phyloP scores from a whole-genome alignment of 2,797 vertebrate genomes.

The Euthynnus affinis region DNA sequence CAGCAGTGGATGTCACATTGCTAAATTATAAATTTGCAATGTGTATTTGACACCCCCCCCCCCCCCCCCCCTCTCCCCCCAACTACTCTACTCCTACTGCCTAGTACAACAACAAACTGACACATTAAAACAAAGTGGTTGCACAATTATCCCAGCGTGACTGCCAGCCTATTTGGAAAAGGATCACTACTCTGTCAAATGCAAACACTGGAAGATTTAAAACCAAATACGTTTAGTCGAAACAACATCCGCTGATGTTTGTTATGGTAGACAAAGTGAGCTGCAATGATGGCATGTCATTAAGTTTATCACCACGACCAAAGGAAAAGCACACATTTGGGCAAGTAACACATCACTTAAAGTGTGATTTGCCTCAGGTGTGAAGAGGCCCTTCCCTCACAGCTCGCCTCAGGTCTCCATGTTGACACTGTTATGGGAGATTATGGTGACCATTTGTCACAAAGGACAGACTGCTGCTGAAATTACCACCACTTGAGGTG shows the following conservation, averaged over 20 bases:
- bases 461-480: slow-evolving; percentile 64
- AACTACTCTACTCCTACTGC: neutral
- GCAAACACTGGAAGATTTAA: slow-evolving; percentile 56
- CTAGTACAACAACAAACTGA: slow-evolving; percentile 65
- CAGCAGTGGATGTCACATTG: slow-evolving; percentile 47
- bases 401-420: slow-evolving; percentile 46
- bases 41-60: slow-evolving; percentile 44
- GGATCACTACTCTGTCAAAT: slow-evolving; percentile 60
- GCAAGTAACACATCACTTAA: slow-evolving; percentile 58
- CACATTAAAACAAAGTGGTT: slow-evolving; percentile 66
- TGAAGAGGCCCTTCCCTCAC: slow-evolving; percentile 63
- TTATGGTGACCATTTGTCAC: slow-evolving; percentile 81
- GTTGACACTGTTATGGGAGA: slow-evolving; percentile 65
- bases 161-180: slow-evolving; percentile 63
- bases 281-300: slow-evolving; percentile 65
- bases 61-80: no score
- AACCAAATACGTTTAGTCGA: slow-evolving; percentile 66
- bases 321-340: slow-evolving; percentile 65
- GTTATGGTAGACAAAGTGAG: slow-evolving; percentile 58
- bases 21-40: slow-evolving; percentile 64
- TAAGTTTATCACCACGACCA: slow-evolving; percentile 68
- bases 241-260: slow-evolving; percentile 67
- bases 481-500: slow-evolving; percentile 51
- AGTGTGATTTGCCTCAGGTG: slow-evolving; percentile 59
- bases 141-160: slow-evolving; percentile 74